Evolutionary conservation across 2,888 invertebrate genomes (phyloP).

Genomic region (Chaitophorus viminalis): DNA sequence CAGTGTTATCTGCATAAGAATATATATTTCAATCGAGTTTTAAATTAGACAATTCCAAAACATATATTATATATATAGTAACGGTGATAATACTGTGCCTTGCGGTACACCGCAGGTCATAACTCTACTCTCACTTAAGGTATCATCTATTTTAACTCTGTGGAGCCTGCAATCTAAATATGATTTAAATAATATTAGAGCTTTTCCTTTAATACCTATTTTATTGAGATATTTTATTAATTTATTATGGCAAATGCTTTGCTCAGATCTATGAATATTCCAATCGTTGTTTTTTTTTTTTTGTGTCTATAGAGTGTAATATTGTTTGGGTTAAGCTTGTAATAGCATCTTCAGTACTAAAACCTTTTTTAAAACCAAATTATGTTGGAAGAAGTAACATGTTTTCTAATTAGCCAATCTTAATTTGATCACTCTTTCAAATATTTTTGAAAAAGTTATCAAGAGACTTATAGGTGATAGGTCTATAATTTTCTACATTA

Average conservation of each 20-base stretch:
- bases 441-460: constrained; percentile 7
- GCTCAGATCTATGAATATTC: constrained; percentile 26
- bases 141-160: constrained; percentile 6
- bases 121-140: not conserved
- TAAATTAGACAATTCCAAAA: not conserved
- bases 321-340: not conserved
- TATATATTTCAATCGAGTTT: not conserved
- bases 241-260: constrained; percentile 17
- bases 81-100: constrained; percentile 19
- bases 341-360: constrained; percentile 24
- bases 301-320: constrained; percentile 20
- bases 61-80: constrained; percentile 30
- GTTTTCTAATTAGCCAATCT: constrained; percentile 10
- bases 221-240: not conserved
- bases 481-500: constrained; percentile 4
- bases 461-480: not conserved
- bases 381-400: constrained; percentile 13
- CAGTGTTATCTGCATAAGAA: constrained; percentile 29
- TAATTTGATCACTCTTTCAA: constrained; percentile 17
- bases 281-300: constrained; percentile 23
- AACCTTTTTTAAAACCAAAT: not conserved
- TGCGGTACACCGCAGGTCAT: not conserved
- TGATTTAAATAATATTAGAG: constrained; percentile 15
- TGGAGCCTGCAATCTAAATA: not conserved
- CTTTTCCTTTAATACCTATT: constrained; percentile 7